Evolutionary conservation across 2,113 vertebrate species (phyloP), one percentile per base, ranked within the genome.

Genomic region (Austrofundulus limnaeus): DNA sequence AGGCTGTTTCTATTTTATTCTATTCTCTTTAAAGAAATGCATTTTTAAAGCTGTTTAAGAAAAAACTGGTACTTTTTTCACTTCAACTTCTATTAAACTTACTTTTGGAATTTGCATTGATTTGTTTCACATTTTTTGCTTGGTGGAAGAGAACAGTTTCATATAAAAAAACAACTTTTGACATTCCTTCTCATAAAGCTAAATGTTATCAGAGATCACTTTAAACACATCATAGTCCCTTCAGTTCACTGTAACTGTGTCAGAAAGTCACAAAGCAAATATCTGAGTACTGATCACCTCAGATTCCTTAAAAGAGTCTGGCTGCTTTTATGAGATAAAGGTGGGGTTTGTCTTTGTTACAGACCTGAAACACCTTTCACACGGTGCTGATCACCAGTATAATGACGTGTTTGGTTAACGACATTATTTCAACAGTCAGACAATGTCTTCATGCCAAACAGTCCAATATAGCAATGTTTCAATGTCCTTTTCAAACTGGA

Each of bases 331-430:
- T 64, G 49, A 53, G 13, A 24, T 47, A 47, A 73, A 68, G 78
- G 83, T 69, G 70, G 69, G 77, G 34, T 46, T 15, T 46, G 19
- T 11, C 28, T 55, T 65, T 58, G 42, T 63, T 58, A 68, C 1
- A 2, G 9, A 4, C 53, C 11, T 76, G 49, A 72, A 11, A 1
- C 21, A 65, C 69, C 0, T 31, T 50, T 48, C 37, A 68, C 20
- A n/a, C 20, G 8, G 8, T 23, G 24, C 8, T 41, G 45, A 42
- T 42, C 28, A 51, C 25, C 14, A 41, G 53, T 12, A 10, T 23
- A 43, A 23, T 62, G 61, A 75, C 24, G 66, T 24, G n/a, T 55
- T n/a, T 14, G 1, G 11, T 3, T 51, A 19, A 56, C n/a, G 34
- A 3, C 41, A 38, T 61, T 41, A 48, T 21, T 62, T 9, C n/a